These are phyloP conservation scores for Forficula auricularia DNA, from an alignment of 1,140 invertebrate species.

Conservation along the genomic window DNA sequence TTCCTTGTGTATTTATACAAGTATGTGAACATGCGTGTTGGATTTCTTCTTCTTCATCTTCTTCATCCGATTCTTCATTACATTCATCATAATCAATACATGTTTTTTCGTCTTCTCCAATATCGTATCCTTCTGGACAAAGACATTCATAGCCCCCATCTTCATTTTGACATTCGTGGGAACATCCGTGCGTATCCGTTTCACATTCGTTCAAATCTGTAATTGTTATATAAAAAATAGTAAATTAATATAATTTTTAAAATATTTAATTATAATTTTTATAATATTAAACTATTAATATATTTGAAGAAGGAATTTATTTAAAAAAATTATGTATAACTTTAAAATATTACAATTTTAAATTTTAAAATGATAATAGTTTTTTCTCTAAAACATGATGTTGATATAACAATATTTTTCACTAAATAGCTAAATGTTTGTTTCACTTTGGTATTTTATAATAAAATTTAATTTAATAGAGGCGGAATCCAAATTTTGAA, in stretches of 20 bases:
- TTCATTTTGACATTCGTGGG: constrained; percentile 47
- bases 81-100: constrained; percentile 41
- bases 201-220: constrained; percentile 61
- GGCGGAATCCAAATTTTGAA: no score
- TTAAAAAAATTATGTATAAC: constrained; percentile 24
- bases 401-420: no score
- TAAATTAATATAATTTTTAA: no score
- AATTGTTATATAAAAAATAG: no score
- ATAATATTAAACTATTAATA: no score
- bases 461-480: no score
- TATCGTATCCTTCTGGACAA: constrained; percentile 31
- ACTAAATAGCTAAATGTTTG: no score
- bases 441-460: no score
- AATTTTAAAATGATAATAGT: no score
- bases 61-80: constrained; percentile 17
- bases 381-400: no score
- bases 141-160: constrained; percentile 52
- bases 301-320: constrained; percentile 25
- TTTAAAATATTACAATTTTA: no score
- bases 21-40: constrained; percentile 21
- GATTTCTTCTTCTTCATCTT: constrained; percentile 5
- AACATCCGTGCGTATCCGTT: constrained; percentile 40
- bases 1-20: constrained; percentile 32
- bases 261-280: constrained; percentile 25
- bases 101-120: constrained; percentile 27